A percentile compares a stretch with the other conserved stretches of the same genome.
These are phyloP conservation scores for Cristatella mucedo DNA, from an alignment of 2,888 invertebrate genomes.

Conservation along the genomic window DNA sequence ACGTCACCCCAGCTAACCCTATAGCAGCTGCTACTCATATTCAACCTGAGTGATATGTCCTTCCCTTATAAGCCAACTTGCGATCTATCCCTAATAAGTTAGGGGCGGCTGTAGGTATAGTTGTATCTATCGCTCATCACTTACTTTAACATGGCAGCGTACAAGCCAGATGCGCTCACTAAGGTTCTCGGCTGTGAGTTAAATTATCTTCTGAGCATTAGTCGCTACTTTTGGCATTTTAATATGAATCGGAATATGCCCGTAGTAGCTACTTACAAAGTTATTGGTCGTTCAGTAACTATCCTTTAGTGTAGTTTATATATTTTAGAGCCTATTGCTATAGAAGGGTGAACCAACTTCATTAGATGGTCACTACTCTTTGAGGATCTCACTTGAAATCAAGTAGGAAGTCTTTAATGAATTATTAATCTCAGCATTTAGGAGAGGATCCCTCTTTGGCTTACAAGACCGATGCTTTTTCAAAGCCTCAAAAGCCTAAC, in stretches of 20 bases:
- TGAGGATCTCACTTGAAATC: no score
- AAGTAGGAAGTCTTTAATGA: neutral
- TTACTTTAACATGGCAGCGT: conserved; percentile 45
- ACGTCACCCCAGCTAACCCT: conserved; percentile 55
- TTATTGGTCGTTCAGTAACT: conserved; percentile 15
- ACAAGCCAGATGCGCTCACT: conserved; percentile 41
- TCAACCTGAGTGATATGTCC: conserved; percentile 69
- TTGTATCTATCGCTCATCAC: conserved; percentile 52
- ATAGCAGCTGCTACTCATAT: conserved; percentile 56
- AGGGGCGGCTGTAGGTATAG: conserved; percentile 54
- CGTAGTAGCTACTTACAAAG: conserved; percentile 50
- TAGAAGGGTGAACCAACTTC: no score
- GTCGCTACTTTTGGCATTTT: conserved; percentile 45
- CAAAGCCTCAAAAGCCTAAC: no score
- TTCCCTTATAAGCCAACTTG: conserved; percentile 64
- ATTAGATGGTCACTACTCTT: no score
- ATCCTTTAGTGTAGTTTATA: conserved; percentile 13
- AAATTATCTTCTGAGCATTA: conserved; percentile 44
- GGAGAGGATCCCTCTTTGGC: neutral
- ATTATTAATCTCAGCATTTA: neutral
- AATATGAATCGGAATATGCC: conserved; percentile 56
- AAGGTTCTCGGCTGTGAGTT: conserved; percentile 43
- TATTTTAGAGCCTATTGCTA: no score
- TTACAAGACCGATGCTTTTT: no score
- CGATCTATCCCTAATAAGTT: conserved; percentile 64